Conservation (phyloP, 2,888 invertebrate genomes). For the Coleophora deauratella region DNA sequence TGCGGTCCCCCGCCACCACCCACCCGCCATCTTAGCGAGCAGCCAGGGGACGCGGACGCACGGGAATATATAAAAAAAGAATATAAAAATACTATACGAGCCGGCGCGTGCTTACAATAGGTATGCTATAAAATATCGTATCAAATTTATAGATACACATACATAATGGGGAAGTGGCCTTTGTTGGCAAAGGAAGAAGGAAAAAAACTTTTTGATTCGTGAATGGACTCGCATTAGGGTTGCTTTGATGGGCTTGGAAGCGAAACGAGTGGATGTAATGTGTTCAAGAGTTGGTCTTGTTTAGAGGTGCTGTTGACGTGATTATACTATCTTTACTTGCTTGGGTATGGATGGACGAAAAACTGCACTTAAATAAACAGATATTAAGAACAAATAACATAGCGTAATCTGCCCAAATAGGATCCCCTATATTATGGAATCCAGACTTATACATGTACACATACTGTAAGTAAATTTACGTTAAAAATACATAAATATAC, state of each 20-base stretch:
- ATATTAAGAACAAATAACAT: no score
- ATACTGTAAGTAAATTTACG: no score
- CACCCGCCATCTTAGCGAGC: conserved; percentile 20
- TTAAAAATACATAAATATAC: no score
- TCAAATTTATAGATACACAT: conserved; percentile 65
- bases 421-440: no score
- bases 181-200: conserved; percentile 48
- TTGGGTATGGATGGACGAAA: no score
- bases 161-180: conserved; percentile 53
- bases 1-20: conserved; percentile 27
- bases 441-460: no score
- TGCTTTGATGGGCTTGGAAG: conserved; percentile 35
- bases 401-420: no score
- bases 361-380: no score
- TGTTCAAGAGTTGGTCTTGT: background rate
- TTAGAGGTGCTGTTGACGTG: background rate
- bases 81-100: conserved; percentile 41
- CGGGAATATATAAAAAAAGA: conserved; percentile 45
- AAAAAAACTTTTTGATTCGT: conserved; percentile 45
- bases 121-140: conserved; percentile 59
- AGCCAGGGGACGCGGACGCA: conserved; percentile 21
- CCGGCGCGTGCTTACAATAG: conserved; percentile 59
- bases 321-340: background rate
- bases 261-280: conserved; percentile 9
- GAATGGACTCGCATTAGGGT: conserved; percentile 36